Conservation (phyloP, 2,797 vertebrate species). For the Sparidentex hasta region DNA sequence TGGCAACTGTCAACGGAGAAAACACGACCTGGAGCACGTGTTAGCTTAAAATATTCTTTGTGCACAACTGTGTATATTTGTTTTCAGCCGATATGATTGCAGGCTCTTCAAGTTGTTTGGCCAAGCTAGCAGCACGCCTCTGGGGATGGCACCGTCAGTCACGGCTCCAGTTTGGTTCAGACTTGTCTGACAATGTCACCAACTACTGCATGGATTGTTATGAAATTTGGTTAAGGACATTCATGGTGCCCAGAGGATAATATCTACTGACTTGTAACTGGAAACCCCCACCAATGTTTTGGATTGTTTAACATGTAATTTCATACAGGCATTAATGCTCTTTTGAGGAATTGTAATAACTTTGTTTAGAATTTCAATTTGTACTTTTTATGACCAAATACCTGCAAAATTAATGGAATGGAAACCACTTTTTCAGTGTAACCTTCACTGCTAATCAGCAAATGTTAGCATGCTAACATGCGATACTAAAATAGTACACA, state of each 20-base stretch:
- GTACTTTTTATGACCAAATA: no score
- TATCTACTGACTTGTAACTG: no score
- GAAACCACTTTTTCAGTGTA: no score
- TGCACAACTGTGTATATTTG: not conserved
- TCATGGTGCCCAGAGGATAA: not conserved
- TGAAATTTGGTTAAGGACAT: not conserved
- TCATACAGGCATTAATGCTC: no score
- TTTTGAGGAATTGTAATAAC: not conserved
- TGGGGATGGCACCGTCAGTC: not conserved
- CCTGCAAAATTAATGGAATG: not conserved
- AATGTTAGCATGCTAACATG: not conserved
- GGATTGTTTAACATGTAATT: no score
- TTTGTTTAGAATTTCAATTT: no score
- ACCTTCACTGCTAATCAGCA: not conserved
- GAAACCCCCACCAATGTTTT: no score
- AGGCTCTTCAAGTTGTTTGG: not conserved
- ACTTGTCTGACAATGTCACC: not conserved
- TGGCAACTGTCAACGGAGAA: conserved; percentile 10
- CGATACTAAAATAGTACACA: not conserved
- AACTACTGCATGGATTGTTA: not conserved
- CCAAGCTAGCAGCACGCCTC: no score
- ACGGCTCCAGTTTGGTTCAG: not conserved
- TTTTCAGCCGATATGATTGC: not conserved
- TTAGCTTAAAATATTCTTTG: conserved; percentile 11
- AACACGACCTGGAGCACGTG: conserved; percentile 26